Evolutionary conservation across 2,113 vertebrate genomes (phyloP), one percentile per base, ranked within the genome.

Genomic region (Daubentonia madagascariensis): DNA sequence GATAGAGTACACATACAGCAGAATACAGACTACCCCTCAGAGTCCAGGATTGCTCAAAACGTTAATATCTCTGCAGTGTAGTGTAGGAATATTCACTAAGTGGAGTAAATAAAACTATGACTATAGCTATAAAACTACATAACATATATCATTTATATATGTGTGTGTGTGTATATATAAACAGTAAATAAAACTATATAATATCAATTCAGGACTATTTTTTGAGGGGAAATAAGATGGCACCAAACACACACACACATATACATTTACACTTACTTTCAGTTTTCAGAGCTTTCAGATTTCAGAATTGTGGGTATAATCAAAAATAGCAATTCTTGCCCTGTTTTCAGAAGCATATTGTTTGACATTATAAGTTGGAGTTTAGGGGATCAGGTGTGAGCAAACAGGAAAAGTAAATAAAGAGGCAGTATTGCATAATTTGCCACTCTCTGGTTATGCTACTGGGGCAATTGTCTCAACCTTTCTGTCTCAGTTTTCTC

Each of bases 401-500:
- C 9, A 4, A 37, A 70, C 7, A 59, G 75, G 48, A 59, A 93
- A 75, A 87, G 25, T 35, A 72, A 72, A 40, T 6, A 59, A 65
- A 85, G 20, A 88, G 57, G 16, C 11, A 50, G 3, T 8, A 18
- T 17, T 40, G 50, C 6, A 6, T 23, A 61, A 20, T 32, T 43
- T 43, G 80, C 65, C 80, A 43, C n/a, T 48, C 87, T 18, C 54
- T 32, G 22, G 23, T 35, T 79, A 6, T 48, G 32, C 83, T 30
- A 54, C 22, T 7, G 37, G 32, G 32, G 85, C 54, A 30, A 54
- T 3, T 59, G 6, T 57, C 65, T 91, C 43, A 86, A 37, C 22
- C 35, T 18, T 83, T 92, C 30, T 30, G 68, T 18, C n/a, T 85
- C 68, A 63, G 37, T 89, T 85, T 93, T 63, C 90, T 89, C 75